Base-by-base conservation (phyloP, 2,888 invertebrate species). In the Alloscopus bannaensis region DNA sequence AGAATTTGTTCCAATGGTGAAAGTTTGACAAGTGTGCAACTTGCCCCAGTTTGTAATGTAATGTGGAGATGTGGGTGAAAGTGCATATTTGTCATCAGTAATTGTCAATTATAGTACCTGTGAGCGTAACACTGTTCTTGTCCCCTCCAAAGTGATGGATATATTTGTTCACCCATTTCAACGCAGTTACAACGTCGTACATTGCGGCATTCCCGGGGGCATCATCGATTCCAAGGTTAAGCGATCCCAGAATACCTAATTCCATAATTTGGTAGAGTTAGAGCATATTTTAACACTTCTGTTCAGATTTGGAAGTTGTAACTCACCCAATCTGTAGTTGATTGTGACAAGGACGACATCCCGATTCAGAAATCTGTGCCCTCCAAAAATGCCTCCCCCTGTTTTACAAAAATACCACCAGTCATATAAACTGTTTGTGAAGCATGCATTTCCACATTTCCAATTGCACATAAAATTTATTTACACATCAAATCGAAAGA, bases 101-200 rank as follows among this genome's bases (percentile, higher is more conserved):
- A 36, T 13, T 8, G 36, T 8, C 6, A 18, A 20, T 6, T 45
- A 3, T 50, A 22, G 11, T 66, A 80, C 82, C 81, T 60, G 76
- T 13, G 0, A 80, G 47, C 1, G 80, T 80, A 3, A 82, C 45
- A 18, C 11, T 64, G 6, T 68, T 26, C 3, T 45, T 36, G 28
- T 82, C 65, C 2, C 80, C 75, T 45, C 73, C 78, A 47, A 75
- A 83, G 18, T 72, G 55, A 0, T n/a, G 36, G 52, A 84, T 83
- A 52, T 83, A 71, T 22, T 42, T 55, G 24, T 84, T 68, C 18
- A 84, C 76, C 82, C 82, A 84, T 65, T 81, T 69, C 3, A 84
- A 47, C 3, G 77, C 81, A 2, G 79, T 77, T 22, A 83, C 31
- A n/a, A 76, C 55, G 55, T 84, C 84, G 42, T 83, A 83, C 47